Conservation (phyloP, 1,140 invertebrate genomes). For the Microplitis mediator region DNA sequence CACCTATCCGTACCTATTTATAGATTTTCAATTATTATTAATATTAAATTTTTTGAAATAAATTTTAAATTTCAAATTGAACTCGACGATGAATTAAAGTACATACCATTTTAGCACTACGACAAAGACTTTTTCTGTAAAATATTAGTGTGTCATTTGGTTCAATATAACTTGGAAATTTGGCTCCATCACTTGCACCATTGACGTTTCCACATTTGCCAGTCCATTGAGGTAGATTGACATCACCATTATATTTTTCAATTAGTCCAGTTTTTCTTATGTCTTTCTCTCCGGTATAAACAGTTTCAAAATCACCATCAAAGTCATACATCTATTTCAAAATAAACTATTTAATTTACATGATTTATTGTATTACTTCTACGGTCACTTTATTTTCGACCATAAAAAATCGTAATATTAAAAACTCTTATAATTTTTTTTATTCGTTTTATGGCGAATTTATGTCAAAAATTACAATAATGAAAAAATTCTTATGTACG, state of each 20-base stretch:
- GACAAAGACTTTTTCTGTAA: constrained; percentile 82
- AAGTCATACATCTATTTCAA: constrained; percentile 83
- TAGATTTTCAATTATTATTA: constrained; percentile 37
- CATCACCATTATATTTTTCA: constrained; percentile 76
- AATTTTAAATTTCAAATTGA: neutral
- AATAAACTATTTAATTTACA: neutral
- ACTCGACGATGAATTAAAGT: neutral
- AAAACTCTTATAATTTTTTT: no score
- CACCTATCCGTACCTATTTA: constrained; percentile 65
- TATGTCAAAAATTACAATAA: no score
- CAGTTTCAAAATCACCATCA: constrained; percentile 77
- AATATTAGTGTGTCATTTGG: constrained; percentile 74
- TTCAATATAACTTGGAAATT: constrained; percentile 74
- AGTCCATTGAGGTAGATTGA: constrained; percentile 77
- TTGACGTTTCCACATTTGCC: constrained; percentile 77
- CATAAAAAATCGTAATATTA: no score
- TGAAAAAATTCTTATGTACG: no score
- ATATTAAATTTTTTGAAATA: constrained; percentile 12
- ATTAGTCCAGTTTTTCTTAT: constrained; percentile 70
- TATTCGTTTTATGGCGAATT: no score
- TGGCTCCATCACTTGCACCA: constrained; percentile 83
- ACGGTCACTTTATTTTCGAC: neutral
- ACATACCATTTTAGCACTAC: constrained; percentile 72
- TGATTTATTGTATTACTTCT: neutral
- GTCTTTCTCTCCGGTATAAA: constrained; percentile 76